phyloP scores from a whole-genome alignment of 2,113 vertebrate species.

The Cyrtonyx montezumae region DNA sequence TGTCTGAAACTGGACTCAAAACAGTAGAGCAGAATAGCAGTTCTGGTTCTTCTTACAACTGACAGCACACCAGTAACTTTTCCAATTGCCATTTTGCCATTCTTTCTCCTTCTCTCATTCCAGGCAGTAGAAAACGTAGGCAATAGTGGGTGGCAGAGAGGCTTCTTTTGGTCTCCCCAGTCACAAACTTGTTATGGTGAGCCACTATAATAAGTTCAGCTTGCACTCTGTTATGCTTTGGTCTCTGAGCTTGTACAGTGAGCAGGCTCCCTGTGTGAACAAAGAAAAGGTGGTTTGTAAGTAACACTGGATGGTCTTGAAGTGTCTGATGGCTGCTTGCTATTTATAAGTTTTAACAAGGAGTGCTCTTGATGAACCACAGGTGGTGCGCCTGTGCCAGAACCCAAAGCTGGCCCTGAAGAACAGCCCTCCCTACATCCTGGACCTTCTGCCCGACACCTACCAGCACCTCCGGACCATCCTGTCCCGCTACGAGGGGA shows the following conservation, averaged over 20 bases:
- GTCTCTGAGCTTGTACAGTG: background rate
- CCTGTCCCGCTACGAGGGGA: conserved; percentile 95
- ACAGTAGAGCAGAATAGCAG: background rate
- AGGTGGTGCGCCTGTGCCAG: conserved; percentile 98
- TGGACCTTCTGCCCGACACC: conserved; percentile 96
- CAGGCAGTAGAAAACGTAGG: background rate
- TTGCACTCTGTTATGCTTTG: background rate
- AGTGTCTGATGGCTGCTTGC: accelerated
- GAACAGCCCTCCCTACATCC: conserved; percentile 98
- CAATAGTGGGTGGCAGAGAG: background rate
- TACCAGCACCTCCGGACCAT: conserved; percentile 97
- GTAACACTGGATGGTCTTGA: accelerated
- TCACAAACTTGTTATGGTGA: background rate
- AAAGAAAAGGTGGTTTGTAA: background rate
- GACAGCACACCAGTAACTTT: background rate
- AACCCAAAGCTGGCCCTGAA: conserved; percentile 96
- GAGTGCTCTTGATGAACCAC: background rate
- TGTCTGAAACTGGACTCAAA: background rate
- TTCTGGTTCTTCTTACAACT: background rate
- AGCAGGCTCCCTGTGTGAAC: background rate
- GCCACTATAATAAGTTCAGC: background rate
- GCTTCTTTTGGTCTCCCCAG: background rate
- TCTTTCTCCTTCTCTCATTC: background rate
- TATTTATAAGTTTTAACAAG: background rate
- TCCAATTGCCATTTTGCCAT: background rate